Base-by-base conservation (phyloP, 2,113 vertebrate genomes). In the Hepsetus odoe region DNA sequence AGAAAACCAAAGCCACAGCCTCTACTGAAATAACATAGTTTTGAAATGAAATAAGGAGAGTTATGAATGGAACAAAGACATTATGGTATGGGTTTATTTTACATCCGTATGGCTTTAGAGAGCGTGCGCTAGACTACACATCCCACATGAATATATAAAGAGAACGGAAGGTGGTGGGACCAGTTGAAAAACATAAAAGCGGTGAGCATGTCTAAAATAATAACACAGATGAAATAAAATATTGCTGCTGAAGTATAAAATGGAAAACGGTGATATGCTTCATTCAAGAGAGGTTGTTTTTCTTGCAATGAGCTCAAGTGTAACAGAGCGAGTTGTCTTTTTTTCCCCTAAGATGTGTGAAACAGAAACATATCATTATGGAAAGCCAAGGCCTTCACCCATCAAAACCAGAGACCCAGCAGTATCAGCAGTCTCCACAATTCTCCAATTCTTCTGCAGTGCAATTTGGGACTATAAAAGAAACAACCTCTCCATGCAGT, bases 181-280 rank as follows among this genome's bases (percentile, higher is more conserved):
- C 53, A 4, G 71, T 58, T 77, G 28, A 73, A 75, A 80, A 35
- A 49, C 42, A 4, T n/a, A 70, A 81, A 81, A 72, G 30, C 66
- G n/a, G 22, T 53, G 74, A 58, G 65, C 72, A 22, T 76, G 79
- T 75, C 79, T 81, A 30, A 76, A 76, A 76, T 65, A 81, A 81
- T 73, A 82, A 71, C 26, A 56, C 51, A 24, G 18, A 51, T 44
- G 74, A 83, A 77, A 72, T 59, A 40, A 76, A 80, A 80, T 35
- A 18, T 22, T 61, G 70, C 3, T 38, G 62, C 61, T 55, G 30
- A 42, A 68, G 66, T 49, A 65, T 51, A 51, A 72, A 80, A 71
- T 79, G 58, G 59, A 66, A 72, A 72, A 32, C 66, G 12, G 71
- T 26, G 71, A 74, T 30, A 65, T 64, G 75, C 77, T 79, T 74